Conservation (phyloP, 2,113 vertebrate genomes). For the Ancistrus triradiatus region DNA sequence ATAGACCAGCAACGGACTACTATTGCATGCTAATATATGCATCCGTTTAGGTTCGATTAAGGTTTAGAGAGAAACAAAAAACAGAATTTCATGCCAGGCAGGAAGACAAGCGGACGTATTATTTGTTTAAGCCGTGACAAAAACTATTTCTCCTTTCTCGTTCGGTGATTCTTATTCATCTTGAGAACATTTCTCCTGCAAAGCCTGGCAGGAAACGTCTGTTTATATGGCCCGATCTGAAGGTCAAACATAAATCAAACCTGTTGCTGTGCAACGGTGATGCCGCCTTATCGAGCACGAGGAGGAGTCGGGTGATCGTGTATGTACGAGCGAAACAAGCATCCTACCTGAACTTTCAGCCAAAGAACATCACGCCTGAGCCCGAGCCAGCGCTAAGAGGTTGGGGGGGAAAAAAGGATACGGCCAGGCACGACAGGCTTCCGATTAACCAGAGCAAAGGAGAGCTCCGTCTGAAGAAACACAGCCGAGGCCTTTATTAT, state of each 20-base stretch:
- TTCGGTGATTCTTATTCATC: not conserved
- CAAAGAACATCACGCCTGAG: not conserved
- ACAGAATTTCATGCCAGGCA: constrained; percentile 13
- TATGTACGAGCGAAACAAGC: not conserved
- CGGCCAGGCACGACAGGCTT: constrained; percentile 81
- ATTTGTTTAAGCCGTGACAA: not conserved
- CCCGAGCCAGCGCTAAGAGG: not conserved
- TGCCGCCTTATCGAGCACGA: constrained; percentile 64
- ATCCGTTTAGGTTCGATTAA: constrained; percentile 40
- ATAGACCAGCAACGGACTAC: constrained; percentile 46
- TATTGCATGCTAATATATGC: constrained; percentile 49
- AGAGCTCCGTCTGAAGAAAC: constrained; percentile 80
- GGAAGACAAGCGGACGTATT: constrained; percentile 12
- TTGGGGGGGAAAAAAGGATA: constrained; percentile 72
- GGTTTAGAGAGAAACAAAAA: constrained; percentile 51
- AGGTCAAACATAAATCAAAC: constrained; percentile 71
- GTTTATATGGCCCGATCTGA: constrained; percentile 37
- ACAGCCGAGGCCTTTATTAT: constrained; percentile 76
- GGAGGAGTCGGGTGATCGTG: not conserved
- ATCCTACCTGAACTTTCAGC: constrained; percentile 22
- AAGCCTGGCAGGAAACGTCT: constrained; percentile 45
- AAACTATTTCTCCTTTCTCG: not conserved
- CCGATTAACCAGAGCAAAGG: constrained; percentile 84
- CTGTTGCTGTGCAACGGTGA: constrained; percentile 79
- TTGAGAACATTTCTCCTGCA: constrained; percentile 1